Evolutionary conservation across 1,140 invertebrate species (phyloP), one percentile per base, ranked within the genome.

Genomic region (Druon quercuslanigerum): DNA sequence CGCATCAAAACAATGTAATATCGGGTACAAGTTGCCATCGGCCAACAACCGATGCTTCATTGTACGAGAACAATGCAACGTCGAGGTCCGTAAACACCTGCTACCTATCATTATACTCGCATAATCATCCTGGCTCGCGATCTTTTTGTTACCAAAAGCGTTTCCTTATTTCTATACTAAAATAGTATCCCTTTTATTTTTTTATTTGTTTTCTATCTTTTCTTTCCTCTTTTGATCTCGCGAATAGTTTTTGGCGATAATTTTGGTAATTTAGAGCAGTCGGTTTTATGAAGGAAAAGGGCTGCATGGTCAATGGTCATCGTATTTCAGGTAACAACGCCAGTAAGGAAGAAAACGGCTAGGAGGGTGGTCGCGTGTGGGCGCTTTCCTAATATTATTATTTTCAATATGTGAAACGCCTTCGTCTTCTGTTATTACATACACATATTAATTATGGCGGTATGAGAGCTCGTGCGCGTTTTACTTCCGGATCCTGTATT

Each of bases 1-100:
- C 60, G 60, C 60, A 66, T 66, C 60, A 40, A 66, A 66, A 66
- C 60, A 66, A 66, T 66, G 60, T 66, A 66, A 66, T 66, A 66
- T n/a, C 60, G 60, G 20, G 57, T 66, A 66, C 60, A 40, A 40
- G 25, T 66, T 66, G 60, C 60, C 25, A 33, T 40, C 60, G 60
- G 60, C 60, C 60, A 66, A 66, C 60, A 66, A 66, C 60, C 60
- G 60, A 66, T 20, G 60, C 33, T 66, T 66, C 60, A 66, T 66
- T 66, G 60, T 66, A 66, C 60, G 60, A 66, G 60, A 46, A 66
- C 60, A 66, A 66, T 66, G 60, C 40, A 33, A 66, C 33, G 60
- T 33, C n/a, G 60, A 66, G 60, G 60, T 66, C 60, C n/a, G 9
- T 33, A 66, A 66, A 66, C 60, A 66, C 60, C 60, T 66, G 60